Percentiles rank a stretch among this genome's conserved stretches.
These are phyloP conservation scores for Cyphomyrus discorhynchus DNA, from an alignment of 2,113 vertebrate species.

Conservation along the genomic window DNA sequence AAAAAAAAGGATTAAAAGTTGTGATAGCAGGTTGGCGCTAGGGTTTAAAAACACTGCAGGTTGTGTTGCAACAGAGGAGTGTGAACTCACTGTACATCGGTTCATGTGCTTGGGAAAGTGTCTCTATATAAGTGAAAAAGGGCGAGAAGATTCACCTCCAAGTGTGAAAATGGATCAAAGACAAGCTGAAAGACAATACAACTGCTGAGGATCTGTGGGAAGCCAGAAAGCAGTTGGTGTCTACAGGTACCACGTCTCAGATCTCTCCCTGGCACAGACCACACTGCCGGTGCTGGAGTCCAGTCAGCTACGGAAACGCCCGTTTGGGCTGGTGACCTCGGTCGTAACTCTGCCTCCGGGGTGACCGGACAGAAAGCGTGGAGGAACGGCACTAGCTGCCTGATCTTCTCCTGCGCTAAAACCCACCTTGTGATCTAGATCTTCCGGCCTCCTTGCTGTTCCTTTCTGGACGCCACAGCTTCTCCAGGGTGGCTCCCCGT, in stretches of 20 bases:
- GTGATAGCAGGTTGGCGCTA: background rate
- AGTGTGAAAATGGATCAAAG: background rate
- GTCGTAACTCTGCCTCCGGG: background rate
- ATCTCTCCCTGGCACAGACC: background rate
- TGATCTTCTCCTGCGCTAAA: background rate
- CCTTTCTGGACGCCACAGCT: background rate
- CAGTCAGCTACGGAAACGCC: background rate
- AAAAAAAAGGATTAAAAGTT: background rate
- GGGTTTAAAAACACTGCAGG: slow-evolving; percentile 9
- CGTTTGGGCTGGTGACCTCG: background rate
- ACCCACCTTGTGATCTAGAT: background rate
- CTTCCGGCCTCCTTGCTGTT: background rate
- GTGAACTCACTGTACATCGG: background rate
- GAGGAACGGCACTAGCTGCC: background rate
- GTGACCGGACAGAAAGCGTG: background rate
- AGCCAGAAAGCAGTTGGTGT: background rate
- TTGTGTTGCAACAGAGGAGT: slow-evolving; percentile 1
- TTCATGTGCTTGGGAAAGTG: background rate
- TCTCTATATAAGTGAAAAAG: background rate
- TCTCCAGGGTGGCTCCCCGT: background rate
- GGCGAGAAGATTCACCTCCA: background rate
- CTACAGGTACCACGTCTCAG: background rate
- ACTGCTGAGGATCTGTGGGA: background rate
- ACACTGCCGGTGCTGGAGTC: background rate
- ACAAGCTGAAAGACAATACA: background rate